phyloP scores from a whole-genome alignment of 2,888 invertebrate species.

The Cyclophora punctaria region DNA sequence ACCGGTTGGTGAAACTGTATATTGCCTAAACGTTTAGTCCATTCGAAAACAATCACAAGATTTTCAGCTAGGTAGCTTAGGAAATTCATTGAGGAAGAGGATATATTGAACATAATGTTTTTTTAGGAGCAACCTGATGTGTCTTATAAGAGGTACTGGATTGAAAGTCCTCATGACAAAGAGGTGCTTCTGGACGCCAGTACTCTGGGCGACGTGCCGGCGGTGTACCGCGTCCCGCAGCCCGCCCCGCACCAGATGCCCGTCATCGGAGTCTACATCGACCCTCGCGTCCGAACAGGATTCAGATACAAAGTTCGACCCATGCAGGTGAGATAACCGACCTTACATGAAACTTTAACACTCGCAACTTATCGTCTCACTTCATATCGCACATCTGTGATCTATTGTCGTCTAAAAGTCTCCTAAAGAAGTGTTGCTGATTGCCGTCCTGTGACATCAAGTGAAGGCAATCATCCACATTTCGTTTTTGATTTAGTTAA shows the following conservation, averaged over 20 bases:
- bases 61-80: no score
- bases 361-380: slow-evolving; percentile 30
- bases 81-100: no score
- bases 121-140: slow-evolving; percentile 53
- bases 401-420: slow-evolving; percentile 39
- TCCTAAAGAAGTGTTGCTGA: slow-evolving; percentile 52
- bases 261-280: slow-evolving; percentile 82
- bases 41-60: no score
- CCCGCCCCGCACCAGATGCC: slow-evolving; percentile 79
- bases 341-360: slow-evolving; percentile 29
- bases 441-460: slow-evolving; percentile 35
- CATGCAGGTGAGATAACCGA: slow-evolving; percentile 71
- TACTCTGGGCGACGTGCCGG: slow-evolving; percentile 78
- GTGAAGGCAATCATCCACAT: slow-evolving; percentile 57
- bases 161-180: slow-evolving; percentile 37
- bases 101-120: not conserved
- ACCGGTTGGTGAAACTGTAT: not conserved
- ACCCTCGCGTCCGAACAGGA: slow-evolving; percentile 81
- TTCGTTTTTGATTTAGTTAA: slow-evolving; percentile 24
- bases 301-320: slow-evolving; percentile 83
- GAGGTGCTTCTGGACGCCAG: slow-evolving; percentile 74
- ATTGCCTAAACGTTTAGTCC: no score
- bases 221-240: slow-evolving; percentile 76
- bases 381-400: slow-evolving; percentile 36
- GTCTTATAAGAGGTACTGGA: slow-evolving; percentile 45